Evolutionary conservation across 1,140 invertebrate genomes (phyloP), one percentile per base, ranked within the genome.

Genomic region (Drosophila bocqueti): DNA sequence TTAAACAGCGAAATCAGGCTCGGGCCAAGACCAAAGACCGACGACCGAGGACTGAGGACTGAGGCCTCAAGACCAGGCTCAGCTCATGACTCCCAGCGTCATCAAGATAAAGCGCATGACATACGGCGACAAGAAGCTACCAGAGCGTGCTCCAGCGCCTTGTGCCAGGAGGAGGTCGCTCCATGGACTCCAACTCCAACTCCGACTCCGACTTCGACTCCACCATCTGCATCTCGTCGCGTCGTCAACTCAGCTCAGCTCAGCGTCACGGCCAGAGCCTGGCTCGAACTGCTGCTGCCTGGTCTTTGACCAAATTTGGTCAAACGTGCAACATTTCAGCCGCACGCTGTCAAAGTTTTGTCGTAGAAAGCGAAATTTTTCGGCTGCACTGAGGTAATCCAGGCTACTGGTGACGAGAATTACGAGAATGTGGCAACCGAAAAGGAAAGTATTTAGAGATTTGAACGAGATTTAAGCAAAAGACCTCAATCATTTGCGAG

Each of bases 101-200:
- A 89, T 89, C 84, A 89, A 89, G 84, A 89, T 89, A 89, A 89
- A 75, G 81, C 77, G 81, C 84, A 89, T 89, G 84, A 89, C 84
- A 89, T 90, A 89, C 84, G 84, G 85, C 84, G 84, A 89, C 84
- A 89, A 89, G 84, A 89, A 89, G 85, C 84, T 89, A 90, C 84
- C 83, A 82, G 76, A 87, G 76, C 81, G 77, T 83, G 81, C 81
- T 68, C 78, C 83, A 79, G 78, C 76, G 62, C 71, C 66, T 67
- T 54, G 38, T 67, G 64, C 64, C 67, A 81, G 63, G 82, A 85
- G 82, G 63, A 78, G 83, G 67, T 66, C 76, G 77, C 62, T 66
- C 63, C 59, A 65, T 76, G 75, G 50, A 46, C 76, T 52, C 50
- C 26, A 7, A 46, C 76, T 50, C 49, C 26, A 7, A 15, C 29